A percentile compares a stretch with the other conserved stretches of the same genome.
Evolutionary conservation across 1,140 invertebrate genomes (phyloP).

Genomic region (Phenacoccus solenopsis): DNA sequence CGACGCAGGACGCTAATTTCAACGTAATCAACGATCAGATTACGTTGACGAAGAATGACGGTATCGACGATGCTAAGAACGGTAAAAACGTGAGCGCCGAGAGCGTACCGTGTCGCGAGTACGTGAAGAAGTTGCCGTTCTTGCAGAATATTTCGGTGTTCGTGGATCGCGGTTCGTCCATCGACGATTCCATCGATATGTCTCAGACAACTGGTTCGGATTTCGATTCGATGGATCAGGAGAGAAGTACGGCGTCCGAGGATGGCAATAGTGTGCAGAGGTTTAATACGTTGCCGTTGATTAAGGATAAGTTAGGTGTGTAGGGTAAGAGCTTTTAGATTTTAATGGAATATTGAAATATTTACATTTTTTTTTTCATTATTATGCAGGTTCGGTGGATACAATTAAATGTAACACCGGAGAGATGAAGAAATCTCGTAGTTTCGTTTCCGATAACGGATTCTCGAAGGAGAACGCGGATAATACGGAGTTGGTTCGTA

Average conservation of each 20-base stretch:
- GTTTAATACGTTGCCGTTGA: slow-evolving; percentile 6
- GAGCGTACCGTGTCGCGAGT: not conserved
- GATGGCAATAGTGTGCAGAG: not conserved
- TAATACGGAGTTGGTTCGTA: slow-evolving; percentile 26
- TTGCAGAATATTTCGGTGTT: slow-evolving; percentile 40
- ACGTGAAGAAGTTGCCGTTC: slow-evolving; percentile 37
- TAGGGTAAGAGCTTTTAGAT: too few species aligned
- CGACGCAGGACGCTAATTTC: not conserved
- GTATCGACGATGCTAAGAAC: slow-evolving; percentile 27
- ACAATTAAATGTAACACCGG: not conserved
- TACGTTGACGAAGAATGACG: slow-evolving; percentile 27
- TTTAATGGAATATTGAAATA: too few species aligned
- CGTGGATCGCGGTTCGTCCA: slow-evolving; percentile 40
- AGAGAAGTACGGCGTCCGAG: not conserved
- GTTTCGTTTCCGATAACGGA: slow-evolving; percentile 22
- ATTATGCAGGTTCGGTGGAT: not conserved
- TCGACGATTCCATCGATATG: not conserved
- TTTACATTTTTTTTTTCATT: not conserved
- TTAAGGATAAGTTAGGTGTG: not conserved
- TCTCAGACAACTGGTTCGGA: not conserved
- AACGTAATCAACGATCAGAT: slow-evolving; percentile 5
- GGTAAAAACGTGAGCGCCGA: not conserved
- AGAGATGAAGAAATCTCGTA: not conserved
- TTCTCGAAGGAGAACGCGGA: not conserved
- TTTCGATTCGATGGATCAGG: not conserved